A percentile compares a stretch with the other conserved stretches of the same genome.
Conservation (phyloP, 2,888 invertebrate genomes). For the Lordiphosa andalusiaca region DNA sequence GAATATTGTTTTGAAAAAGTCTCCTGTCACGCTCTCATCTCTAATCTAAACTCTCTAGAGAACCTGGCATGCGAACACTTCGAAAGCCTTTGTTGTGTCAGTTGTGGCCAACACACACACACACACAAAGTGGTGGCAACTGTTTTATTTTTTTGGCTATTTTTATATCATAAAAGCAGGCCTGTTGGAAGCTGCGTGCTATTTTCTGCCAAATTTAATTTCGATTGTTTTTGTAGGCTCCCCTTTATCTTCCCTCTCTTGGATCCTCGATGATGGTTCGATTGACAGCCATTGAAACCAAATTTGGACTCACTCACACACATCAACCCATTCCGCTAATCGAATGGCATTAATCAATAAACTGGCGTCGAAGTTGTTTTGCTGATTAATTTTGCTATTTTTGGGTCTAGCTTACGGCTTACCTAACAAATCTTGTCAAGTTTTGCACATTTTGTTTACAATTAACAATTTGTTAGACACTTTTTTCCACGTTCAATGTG, state of each 20-base stretch:
- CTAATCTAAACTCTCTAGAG: neutral
- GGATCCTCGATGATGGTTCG: constrained; percentile 10
- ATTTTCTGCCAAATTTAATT: constrained; percentile 37
- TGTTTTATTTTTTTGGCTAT: constrained; percentile 3
- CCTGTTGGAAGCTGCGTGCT: constrained; percentile 26
- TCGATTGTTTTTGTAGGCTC: constrained; percentile 17
- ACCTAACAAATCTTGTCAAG: constrained; percentile 35
- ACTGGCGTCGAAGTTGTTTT: constrained; percentile 57
- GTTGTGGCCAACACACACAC: neutral
- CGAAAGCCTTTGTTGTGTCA: constrained; percentile 7
- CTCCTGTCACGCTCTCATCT: constrained; percentile 2
- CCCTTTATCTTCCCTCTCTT: too few species aligned
- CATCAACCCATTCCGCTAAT: constrained; percentile 33
- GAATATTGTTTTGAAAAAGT: neutral
- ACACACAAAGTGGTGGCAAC: neutral
- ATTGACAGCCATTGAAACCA: constrained; percentile 19
- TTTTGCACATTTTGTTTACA: constrained; percentile 53
- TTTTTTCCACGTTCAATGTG: constrained; percentile 27
- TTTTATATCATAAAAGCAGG: constrained; percentile 8
- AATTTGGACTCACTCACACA: constrained; percentile 11
- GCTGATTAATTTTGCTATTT: constrained; percentile 64
- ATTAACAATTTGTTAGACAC: constrained; percentile 19
- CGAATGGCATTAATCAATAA: constrained; percentile 71
- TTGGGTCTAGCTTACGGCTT: constrained; percentile 19
- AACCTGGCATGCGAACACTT: constrained; percentile 7